These are phyloP conservation scores for Gymnobelideus leadbeateri DNA, from an alignment of 2,113 vertebrate species.

Conservation along the genomic window DNA sequence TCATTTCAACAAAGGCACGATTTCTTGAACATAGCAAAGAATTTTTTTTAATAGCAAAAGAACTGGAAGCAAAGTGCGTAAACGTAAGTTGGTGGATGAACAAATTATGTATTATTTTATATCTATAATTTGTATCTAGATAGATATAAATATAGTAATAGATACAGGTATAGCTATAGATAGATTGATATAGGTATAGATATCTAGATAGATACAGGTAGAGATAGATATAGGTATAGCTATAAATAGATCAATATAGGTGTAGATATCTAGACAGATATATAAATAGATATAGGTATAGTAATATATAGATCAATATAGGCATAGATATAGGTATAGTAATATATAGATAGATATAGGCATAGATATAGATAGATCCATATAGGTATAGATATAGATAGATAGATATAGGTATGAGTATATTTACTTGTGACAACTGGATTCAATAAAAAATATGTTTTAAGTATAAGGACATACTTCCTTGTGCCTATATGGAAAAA, in stretches of 20 bases:
- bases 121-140: no score
- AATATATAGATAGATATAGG: no score
- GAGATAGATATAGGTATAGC: not conserved
- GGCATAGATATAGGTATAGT: no score
- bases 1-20: not conserved
- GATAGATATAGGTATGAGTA: not conserved
- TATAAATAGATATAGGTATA: not conserved
- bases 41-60: not conserved
- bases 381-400: no score
- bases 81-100: not conserved
- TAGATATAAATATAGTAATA: no score
- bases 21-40: not conserved
- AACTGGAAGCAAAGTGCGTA: not conserved
- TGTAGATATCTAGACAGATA: no score
- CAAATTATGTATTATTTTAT: not conserved
- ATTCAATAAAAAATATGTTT: not conserved
- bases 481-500: not conserved
- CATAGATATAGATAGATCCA: no score
- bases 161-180: not conserved
- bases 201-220: no score
- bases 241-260: not conserved
- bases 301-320: not conserved
- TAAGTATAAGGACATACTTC: not conserved
- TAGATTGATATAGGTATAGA: no score
- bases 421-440: not conserved